phyloP scores from a whole-genome alignment of 2,888 invertebrate genomes.

The Drosophila melanosoma region DNA sequence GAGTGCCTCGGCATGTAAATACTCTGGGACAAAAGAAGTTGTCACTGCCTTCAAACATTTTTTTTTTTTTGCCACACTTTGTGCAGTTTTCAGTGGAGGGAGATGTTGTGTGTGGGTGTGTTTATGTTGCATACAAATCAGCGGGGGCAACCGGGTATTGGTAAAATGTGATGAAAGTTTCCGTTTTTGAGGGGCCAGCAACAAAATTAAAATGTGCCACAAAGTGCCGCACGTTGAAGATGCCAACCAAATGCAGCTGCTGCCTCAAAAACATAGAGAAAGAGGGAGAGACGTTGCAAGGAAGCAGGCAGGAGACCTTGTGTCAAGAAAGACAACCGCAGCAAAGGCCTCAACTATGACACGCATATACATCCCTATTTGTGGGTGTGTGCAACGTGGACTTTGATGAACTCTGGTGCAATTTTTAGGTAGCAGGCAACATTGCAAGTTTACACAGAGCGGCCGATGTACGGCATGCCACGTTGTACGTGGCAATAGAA shows the following conservation, averaged over 20 bases:
- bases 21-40: conserved; percentile 68
- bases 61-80: conserved; percentile 32
- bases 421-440: conserved; percentile 61
- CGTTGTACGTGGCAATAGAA: conserved; percentile 51
- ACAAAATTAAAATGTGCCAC: conserved; percentile 81
- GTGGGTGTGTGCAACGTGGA: conserved; percentile 18
- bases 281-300: neutral
- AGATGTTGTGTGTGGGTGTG: conserved; percentile 1
- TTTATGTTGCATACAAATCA: conserved; percentile 47
- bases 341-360: conserved; percentile 71
- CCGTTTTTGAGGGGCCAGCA: conserved; percentile 61
- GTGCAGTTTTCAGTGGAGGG: neutral
- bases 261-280: neutral
- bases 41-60: conserved; percentile 58
- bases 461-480: conserved; percentile 47
- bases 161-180: conserved; percentile 58
- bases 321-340: conserved; percentile 73
- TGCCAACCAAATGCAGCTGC: conserved; percentile 51
- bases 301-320: conserved; percentile 35
- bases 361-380: conserved; percentile 36
- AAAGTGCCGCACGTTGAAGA: conserved; percentile 72
- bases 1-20: conserved; percentile 60
- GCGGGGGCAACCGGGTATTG: conserved; percentile 10
- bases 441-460: conserved; percentile 64
- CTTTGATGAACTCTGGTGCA: conserved; percentile 68